Base-by-base conservation (phyloP, 2,797 vertebrate genomes). In the Ficedula albicollis region DNA sequence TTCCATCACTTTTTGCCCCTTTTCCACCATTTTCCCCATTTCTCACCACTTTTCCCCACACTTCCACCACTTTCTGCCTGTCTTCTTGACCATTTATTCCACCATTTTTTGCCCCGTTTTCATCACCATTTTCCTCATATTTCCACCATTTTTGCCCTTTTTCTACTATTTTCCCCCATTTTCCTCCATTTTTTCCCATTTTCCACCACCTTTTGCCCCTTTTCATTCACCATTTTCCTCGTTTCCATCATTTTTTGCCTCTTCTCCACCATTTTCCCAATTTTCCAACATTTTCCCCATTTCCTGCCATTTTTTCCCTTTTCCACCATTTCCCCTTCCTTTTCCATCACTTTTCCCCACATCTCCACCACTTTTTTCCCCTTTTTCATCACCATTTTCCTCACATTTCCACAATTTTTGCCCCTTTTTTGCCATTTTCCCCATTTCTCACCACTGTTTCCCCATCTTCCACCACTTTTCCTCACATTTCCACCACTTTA, bases 331-430 rank as follows among this genome's bases (percentile, higher is more conserved):
- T n/a, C 6, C 13, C 4, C 10, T 38, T 38, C 13, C 38, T 15
- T 66, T 66, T 6, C 6, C 19, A 51, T 10, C 11, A 21, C 17
- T 8, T 34, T 59, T 9, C 10, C 5, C 6, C 20, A 5, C 20
- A 2, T 55, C n/a, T n/a, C n/a, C 4, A 34, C 6, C n/a, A 58
- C 2, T 41, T 21, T 15, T 62, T 38, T 10, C 11, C 58, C 0
- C 2, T 9, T 59, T 19, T 4, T 26, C 8, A 19, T 12, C 5
- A 34, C 5, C 23, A 58, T 5, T 41, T 30, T 15, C 41, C 29
- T 39, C 56, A 41, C 19, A 9, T 19, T 55, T 58, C 25, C 5
- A 34, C 34, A 58, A 2, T 39, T 39, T 13, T 39, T 39, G 38
- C 1, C 5, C 26, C 9, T 13, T 30, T 39, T 46, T 15, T 41